Percentiles rank a stretch among this genome's conserved stretches.
These are phyloP conservation scores for Sminthurinus aureus DNA, from an alignment of 2,888 invertebrate species.

Conservation along the genomic window DNA sequence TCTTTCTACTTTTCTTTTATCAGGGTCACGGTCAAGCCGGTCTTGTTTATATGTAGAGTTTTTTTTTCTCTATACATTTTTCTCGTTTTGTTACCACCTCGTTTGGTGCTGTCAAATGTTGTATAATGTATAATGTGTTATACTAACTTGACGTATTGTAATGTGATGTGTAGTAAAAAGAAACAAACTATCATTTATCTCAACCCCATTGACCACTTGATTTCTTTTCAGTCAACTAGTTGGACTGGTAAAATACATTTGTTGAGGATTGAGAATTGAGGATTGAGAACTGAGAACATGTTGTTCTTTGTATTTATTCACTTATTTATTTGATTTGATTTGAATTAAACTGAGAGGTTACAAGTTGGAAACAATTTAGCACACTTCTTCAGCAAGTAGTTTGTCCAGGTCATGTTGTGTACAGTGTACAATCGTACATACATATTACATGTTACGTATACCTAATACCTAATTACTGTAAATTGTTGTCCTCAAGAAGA, in stretches of 20 bases:
- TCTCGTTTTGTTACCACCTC: neutral
- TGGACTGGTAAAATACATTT: slow-evolving; percentile 15
- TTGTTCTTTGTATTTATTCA: neutral
- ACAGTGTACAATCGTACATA: neutral
- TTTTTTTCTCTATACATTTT: neutral
- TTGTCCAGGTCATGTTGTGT: slow-evolving; percentile 35
- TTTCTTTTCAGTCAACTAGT: slow-evolving; percentile 15
- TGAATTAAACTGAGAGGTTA: too few species aligned
- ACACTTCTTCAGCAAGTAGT: slow-evolving; percentile 9
- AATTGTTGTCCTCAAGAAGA: too few species aligned
- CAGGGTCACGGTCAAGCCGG: neutral
- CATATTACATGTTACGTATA: too few species aligned
- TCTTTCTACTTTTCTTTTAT: neutral
- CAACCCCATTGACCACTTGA: neutral
- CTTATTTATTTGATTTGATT: too few species aligned
- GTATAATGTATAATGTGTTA: too few species aligned
- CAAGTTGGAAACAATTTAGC: neutral
- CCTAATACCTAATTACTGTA: too few species aligned
- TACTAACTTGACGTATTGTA: too few species aligned
- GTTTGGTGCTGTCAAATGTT: neutral
- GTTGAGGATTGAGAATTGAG: too few species aligned
- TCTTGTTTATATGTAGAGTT: neutral
- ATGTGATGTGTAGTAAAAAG: too few species aligned
- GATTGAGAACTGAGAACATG: slow-evolving; percentile 2
- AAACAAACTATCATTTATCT: neutral